Evolutionary conservation across 2,113 vertebrate species (phyloP), one percentile per base, ranked within the genome.

Genomic region (pig (Sus scrofa)): DNA sequence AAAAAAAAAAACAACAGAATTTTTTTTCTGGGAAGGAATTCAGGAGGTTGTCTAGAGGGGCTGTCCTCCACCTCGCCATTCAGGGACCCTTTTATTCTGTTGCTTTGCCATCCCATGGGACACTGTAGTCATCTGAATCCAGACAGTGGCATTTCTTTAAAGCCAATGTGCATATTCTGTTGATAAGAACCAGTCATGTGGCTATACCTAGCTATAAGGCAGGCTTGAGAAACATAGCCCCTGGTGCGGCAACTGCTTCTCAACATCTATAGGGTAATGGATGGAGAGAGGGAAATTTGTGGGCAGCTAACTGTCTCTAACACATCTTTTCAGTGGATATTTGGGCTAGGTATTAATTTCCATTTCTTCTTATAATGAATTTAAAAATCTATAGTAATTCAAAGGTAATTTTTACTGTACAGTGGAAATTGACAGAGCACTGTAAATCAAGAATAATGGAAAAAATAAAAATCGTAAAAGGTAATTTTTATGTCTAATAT

Each of bases 331-430:
- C 65, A 65, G 26, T 68, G 39, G 34, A 12, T 44, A 63, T 91
- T 91, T 50, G 91, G 37, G 22, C 4, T 87, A 52, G 63, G 7
- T 63, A 84, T 44, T 50, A 50, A 68, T 58, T 93, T 83, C 34
- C 4, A 70, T 52, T 89, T 70, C 79, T 82, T 94, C 44, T 32
- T 83, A 52, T 52, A 88, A 83, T 84, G 7, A 78, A 93, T 87
- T 71, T 94, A 87, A 94, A 81, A n/a, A 65, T 34, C 9, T 37
- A 78, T 19, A 63, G 32, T 50, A n/a, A 90, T 62, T 88, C 60
- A 88, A 77, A 81, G 56, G 44, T 67, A 73, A 62, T 65, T 54
- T 83, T 89, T 37, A 62, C 44, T 44, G 44, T 44, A 44, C 44
- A 44, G 44, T 44, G 8, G 44, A 44, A 44, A 44, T 44, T 8